These are phyloP conservation scores for Zenarchopterus dispar DNA, from an alignment of 2,797 vertebrate species.

Conservation along the genomic window DNA sequence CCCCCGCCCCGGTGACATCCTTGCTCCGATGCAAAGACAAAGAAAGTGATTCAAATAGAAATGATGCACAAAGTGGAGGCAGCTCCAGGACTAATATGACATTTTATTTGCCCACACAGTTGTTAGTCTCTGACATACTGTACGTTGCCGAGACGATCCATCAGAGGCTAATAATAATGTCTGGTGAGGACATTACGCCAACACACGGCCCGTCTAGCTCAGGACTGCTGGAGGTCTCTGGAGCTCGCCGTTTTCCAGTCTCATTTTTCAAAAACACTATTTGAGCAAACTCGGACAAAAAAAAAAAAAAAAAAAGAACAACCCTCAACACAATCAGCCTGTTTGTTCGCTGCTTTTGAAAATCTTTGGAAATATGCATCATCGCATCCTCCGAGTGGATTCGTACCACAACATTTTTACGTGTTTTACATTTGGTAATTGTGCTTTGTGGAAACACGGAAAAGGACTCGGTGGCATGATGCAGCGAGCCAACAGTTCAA, in stretches of 20 bases:
- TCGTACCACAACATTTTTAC: neutral
- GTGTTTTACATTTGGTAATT: too few species aligned
- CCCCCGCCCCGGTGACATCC: too few species aligned
- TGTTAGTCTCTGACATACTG: constrained; percentile 20
- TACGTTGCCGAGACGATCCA: constrained; percentile 24
- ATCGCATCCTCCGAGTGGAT: constrained; percentile 8
- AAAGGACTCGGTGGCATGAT: constrained; percentile 61
- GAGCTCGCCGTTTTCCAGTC: constrained; percentile 1
- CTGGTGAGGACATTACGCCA: constrained; percentile 30
- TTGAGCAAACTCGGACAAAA: too few species aligned
- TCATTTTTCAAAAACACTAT: too few species aligned
- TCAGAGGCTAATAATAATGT: constrained; percentile 8
- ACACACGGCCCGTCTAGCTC: constrained; percentile 1
- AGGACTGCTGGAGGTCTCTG: neutral
- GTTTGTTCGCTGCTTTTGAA: constrained; percentile 8
- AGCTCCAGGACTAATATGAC: constrained; percentile 27
- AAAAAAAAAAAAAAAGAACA: too few species aligned
- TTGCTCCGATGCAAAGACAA: too few species aligned
- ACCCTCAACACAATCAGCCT: constrained; percentile 25
- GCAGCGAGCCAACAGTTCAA: constrained; percentile 63
- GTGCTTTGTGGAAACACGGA: constrained; percentile 40
- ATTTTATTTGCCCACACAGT: constrained; percentile 33
- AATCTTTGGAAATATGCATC: constrained; percentile 7
- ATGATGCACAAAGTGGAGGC: constrained; percentile 1
- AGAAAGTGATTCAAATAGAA: too few species aligned